Conservation (phyloP, 2,797 vertebrate genomes). For the Melopsittacus undulatus region DNA sequence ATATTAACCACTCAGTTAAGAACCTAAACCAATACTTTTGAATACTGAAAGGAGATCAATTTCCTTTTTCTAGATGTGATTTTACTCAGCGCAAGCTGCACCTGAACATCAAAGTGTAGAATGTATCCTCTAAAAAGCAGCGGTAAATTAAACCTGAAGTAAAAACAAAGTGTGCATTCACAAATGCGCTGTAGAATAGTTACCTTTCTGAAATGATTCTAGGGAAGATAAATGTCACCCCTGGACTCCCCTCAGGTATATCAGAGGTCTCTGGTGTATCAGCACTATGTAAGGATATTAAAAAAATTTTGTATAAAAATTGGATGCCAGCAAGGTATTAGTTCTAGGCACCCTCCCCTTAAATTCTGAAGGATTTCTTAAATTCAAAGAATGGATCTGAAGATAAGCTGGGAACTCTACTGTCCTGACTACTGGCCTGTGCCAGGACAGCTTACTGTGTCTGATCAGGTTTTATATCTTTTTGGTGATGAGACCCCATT, state of each 20-base stretch:
- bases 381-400: not conserved
- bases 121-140: not conserved
- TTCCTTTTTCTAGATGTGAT: conserved; percentile 3
- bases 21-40: conserved; percentile 1
- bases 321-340: not conserved
- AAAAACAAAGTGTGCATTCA: not conserved
- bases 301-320: not conserved
- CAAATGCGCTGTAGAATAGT: not conserved
- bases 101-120: not conserved
- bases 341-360: not conserved
- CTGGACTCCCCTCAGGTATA: not conserved
- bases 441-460: not conserved
- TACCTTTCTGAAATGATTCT: not conserved
- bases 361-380: not conserved
- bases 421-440: not conserved
- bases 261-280: not conserved
- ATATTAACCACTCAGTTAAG: not conserved
- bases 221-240: not conserved
- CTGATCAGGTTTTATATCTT: not conserved
- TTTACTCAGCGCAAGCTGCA: not conserved
- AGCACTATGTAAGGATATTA: not conserved
- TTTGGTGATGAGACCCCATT: not conserved
- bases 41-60: not conserved
- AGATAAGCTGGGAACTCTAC: not conserved
- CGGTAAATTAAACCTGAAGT: not conserved